Evolutionary conservation across 2,797 vertebrate genomes (phyloP).

Genomic region (Epinephelus malabaricus): DNA sequence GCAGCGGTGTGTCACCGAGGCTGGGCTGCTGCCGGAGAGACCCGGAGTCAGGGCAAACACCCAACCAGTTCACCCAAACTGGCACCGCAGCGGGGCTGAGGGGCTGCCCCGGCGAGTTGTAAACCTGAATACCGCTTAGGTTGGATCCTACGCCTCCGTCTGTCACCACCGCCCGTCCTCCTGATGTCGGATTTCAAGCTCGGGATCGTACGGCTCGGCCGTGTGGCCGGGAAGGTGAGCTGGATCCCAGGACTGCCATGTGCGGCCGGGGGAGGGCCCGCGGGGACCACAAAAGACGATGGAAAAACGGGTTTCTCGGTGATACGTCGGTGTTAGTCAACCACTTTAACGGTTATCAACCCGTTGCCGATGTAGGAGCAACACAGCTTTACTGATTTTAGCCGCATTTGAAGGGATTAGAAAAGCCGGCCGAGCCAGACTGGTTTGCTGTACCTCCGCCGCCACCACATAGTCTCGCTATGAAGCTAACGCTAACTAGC

Average conservation of each 20-base stretch:
- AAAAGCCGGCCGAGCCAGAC: slow-evolving; percentile 68
- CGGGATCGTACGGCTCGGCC: slow-evolving; percentile 97
- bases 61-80: slow-evolving; percentile 67
- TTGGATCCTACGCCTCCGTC: slow-evolving; percentile 59
- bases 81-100: slow-evolving; percentile 79
- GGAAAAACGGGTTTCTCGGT: slow-evolving; percentile 27
- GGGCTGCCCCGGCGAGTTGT: slow-evolving; percentile 78
- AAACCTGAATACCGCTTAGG: slow-evolving; percentile 37
- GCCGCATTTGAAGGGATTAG: slow-evolving; percentile 59
- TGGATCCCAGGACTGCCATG: slow-evolving; percentile 85
- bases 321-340: not conserved
- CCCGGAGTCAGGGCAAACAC: slow-evolving; percentile 71
- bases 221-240: slow-evolving; percentile 99
- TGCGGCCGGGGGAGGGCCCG: slow-evolving; percentile 85
- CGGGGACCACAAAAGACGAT: slow-evolving; percentile 68
- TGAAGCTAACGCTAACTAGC: slow-evolving; percentile 78
- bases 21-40: slow-evolving; percentile 83
- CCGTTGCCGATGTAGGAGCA: not conserved
- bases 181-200: slow-evolving; percentile 99
- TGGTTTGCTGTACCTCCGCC: slow-evolving; percentile 53
- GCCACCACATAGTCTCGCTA: slow-evolving; percentile 50
- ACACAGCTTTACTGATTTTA: slow-evolving; percentile 24
- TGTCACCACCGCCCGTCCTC: slow-evolving; percentile 65
- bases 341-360: not conserved
- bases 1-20: slow-evolving; percentile 86